Conservation (phyloP, 2,113 vertebrate species). For the Oplegnathus fasciatus region DNA sequence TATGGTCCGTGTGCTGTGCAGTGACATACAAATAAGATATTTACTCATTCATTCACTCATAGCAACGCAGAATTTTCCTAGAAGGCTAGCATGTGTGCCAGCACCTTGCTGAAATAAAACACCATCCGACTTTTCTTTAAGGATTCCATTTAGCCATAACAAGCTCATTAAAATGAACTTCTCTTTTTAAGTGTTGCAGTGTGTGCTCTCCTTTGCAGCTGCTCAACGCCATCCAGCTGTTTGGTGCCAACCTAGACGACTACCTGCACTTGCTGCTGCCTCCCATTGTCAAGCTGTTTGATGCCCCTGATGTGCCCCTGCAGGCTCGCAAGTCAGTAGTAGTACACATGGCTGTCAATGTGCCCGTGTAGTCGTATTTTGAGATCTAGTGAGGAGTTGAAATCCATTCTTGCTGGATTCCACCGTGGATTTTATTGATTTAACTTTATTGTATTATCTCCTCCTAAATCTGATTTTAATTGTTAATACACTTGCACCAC, state of each 20-base stretch:
- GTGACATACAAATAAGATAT: neutral
- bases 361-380: neutral
- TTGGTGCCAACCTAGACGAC: constrained; percentile 98
- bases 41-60: neutral
- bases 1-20: neutral
- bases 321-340: constrained; percentile 94
- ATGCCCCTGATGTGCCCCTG: constrained; percentile 92
- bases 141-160: constrained; percentile 36
- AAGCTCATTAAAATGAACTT: constrained; percentile 44
- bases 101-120: constrained; percentile 16
- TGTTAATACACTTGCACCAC: neutral
- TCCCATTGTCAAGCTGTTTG: constrained; percentile 97
- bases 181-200: constrained; percentile 26
- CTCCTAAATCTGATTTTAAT: neutral
- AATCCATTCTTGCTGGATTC: constrained; percentile 2
- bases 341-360: neutral
- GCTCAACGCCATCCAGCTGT: constrained; percentile 96
- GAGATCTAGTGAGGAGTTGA: neutral
- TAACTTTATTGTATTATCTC: neutral
- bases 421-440: neutral
- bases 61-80: constrained; percentile 8
- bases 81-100: constrained; percentile 17
- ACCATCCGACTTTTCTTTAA: neutral
- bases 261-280: constrained; percentile 97
- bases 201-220: constrained; percentile 84